A percentile compares a stretch with the other conserved stretches of the same genome.
Conservation (phyloP, 2,113 vertebrate species). For the Erinaceus europaeus region DNA sequence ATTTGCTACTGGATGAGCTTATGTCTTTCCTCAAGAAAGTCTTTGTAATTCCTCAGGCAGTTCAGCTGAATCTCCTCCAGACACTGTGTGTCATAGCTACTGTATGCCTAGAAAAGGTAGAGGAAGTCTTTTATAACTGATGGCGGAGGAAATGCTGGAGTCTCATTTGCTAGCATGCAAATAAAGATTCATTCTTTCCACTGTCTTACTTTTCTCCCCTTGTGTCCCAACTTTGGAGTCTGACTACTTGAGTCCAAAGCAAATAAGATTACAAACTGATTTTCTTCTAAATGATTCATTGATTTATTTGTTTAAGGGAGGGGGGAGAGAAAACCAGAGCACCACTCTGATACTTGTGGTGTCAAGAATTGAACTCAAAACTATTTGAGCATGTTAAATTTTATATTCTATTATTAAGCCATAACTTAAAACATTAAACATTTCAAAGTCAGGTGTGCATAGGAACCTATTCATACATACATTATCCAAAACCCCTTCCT, state of each 20-base stretch:
- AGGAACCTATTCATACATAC: background rate
- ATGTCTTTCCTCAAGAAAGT: background rate
- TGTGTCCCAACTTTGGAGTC: background rate
- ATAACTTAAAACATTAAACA: background rate
- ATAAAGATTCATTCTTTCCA: background rate
- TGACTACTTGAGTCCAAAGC: background rate
- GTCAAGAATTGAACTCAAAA: too few species aligned
- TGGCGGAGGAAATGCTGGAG: background rate
- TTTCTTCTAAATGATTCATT: too few species aligned
- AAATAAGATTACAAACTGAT: background rate
- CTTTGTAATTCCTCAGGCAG: background rate
- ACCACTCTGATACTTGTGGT: too few species aligned
- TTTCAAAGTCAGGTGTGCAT: background rate
- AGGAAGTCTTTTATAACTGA: background rate
- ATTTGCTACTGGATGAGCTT: background rate
- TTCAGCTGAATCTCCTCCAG: background rate
- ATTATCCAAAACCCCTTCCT: background rate
- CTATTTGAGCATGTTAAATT: too few species aligned
- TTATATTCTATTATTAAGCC: too few species aligned
- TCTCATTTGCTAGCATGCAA: background rate
- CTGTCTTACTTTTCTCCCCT: background rate
- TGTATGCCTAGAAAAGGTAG: too few species aligned
- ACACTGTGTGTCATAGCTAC: background rate
- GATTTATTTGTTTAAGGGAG: too few species aligned
- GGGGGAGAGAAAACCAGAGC: too few species aligned